Evolutionary conservation across 2,888 invertebrate genomes (phyloP), one percentile per base, ranked within the genome.

Genomic region (Drosophila sordidapex): DNA sequence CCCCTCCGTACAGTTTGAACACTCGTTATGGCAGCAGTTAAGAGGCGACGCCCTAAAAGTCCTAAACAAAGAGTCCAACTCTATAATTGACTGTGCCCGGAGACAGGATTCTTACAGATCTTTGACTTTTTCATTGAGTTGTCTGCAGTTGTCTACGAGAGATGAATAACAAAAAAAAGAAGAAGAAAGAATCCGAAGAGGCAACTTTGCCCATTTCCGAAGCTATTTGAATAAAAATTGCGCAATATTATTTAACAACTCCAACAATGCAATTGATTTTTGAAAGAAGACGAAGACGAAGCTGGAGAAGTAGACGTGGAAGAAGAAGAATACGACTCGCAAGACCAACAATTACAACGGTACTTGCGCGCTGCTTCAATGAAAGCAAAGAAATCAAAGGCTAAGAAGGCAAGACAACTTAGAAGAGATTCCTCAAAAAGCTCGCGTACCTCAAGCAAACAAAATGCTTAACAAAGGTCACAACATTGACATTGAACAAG

Each of bases 401-500:
- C 31, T 27, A 15, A 43, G 46, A 57, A 54, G 33, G n/a, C 31
- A 49, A 52, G 68, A 51, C 61, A 63, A 46, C 65, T 49, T 66
- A 53, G 8, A 25, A 36, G 35, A 83, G 81, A 88, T 84, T 83
- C 73, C 67, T 63, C 70, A 69, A 67, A 66, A 57, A 60, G 72
- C 46, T 46, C 46, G 46, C 60, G 36, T 58, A 70, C 48, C 74
- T 48, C 75, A 67, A 69, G 84, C 89, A 83, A 85, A 82, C 75
- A 84, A 85, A 85, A 85, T 89, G 86, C 86, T 76, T 89, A 87
- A 89, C 90, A 89, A 87, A 86, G 85, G 85, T 86, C 85, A 86
- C 85, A 86, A 85, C 85, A 86, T 86, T 89, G 85, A 86, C 85
- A 86, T 86, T 86, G 85, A 89, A 74, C 78, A 72, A 74, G 85